A percentile compares a stretch with the other conserved stretches of the same genome.
phyloP scores from a whole-genome alignment of 2,113 vertebrate genomes.

The Pedetes capensis region DNA sequence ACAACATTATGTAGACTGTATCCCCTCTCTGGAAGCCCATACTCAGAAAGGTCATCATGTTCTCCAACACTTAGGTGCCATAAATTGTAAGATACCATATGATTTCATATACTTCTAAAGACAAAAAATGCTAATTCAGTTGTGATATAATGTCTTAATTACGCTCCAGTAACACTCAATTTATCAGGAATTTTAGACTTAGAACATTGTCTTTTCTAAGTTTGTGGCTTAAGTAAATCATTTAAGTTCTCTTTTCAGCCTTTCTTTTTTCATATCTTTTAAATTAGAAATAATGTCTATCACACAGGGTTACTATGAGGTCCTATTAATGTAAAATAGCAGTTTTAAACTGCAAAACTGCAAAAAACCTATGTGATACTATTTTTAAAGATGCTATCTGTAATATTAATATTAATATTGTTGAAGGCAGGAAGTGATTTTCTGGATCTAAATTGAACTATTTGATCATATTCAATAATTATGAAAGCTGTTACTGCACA shows the following conservation, averaged over 20 bases:
- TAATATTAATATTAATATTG: slow-evolving; percentile 26
- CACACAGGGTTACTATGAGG: neutral
- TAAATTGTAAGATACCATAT: neutral
- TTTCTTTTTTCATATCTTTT: neutral
- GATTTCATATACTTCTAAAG: neutral
- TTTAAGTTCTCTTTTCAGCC: neutral
- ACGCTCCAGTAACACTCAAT: neutral
- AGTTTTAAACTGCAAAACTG: slow-evolving; percentile 27
- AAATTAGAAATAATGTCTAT: neutral
- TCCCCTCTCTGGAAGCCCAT: neutral
- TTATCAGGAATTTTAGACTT: neutral
- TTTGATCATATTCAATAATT: slow-evolving; percentile 2
- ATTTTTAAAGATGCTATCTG: no score
- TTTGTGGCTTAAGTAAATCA: neutral
- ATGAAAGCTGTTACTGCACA: neutral
- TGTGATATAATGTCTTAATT: neutral
- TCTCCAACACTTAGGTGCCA: neutral
- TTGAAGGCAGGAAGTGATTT: slow-evolving; percentile 16
- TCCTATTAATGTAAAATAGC: neutral
- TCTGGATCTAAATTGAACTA: slow-evolving; percentile 14
- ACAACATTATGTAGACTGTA: neutral
- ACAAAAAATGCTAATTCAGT: neutral
- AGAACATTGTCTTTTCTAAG: neutral
- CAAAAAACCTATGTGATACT: no score
- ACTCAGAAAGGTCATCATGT: neutral